These are phyloP conservation scores for Laticauda colubrina DNA, from an alignment of 2,113 vertebrate genomes.

Conservation along the genomic window DNA sequence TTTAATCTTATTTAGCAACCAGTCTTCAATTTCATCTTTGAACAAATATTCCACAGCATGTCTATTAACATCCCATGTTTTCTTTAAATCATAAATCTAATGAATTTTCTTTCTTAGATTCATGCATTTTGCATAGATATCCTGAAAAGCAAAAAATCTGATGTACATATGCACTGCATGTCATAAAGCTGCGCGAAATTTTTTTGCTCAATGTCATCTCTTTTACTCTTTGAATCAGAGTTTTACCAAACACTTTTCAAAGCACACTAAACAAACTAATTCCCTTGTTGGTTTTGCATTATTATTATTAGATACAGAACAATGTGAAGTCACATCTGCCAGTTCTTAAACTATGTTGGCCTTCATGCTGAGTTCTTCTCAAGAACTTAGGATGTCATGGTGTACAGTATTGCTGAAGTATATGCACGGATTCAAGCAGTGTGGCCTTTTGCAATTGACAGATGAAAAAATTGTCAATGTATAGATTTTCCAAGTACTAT, in stretches of 20 bases:
- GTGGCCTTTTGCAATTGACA: no score
- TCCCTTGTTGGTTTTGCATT: not conserved
- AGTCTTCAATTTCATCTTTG: not conserved
- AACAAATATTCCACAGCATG: not conserved
- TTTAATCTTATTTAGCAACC: not conserved
- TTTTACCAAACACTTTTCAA: not conserved
- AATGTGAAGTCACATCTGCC: not conserved
- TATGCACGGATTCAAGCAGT: no score
- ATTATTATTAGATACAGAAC: not conserved
- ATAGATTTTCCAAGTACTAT: no score
- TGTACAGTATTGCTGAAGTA: no score
- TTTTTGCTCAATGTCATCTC: not conserved
- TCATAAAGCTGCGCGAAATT: not conserved
- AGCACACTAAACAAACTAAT: not conserved
- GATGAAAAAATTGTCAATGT: no score
- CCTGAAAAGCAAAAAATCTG: not conserved
- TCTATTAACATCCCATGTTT: not conserved
- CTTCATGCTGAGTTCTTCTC: not conserved
- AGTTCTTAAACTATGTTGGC: not conserved
- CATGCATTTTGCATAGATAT: not conserved
- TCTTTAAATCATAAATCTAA: not conserved
- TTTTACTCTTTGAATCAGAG: not conserved
- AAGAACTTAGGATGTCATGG: not conserved
- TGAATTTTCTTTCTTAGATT: not conserved
- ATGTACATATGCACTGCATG: not conserved